Conservation (phyloP, 2,797 vertebrate species). For the Poliocrania exsul region DNA sequence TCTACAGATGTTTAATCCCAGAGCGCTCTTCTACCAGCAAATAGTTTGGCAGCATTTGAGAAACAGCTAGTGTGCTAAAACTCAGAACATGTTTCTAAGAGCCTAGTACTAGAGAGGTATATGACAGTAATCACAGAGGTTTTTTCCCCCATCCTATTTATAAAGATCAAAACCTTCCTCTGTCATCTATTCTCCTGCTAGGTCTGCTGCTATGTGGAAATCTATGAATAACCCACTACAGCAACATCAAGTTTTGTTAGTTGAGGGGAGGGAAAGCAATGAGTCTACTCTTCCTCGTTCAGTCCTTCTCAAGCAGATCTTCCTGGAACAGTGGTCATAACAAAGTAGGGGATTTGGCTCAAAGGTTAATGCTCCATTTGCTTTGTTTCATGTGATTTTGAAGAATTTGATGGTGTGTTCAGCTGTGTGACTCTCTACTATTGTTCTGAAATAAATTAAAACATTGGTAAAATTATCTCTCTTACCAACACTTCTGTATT, state of each 20-base stretch:
- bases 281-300: neutral
- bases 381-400: neutral
- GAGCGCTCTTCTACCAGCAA: conserved; percentile 19
- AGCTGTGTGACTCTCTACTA: neutral
- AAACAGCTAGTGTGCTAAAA: conserved; percentile 49
- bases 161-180: neutral
- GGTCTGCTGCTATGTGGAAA: neutral
- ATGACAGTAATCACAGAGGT: neutral
- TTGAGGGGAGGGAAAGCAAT: neutral
- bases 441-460: conserved; percentile 45
- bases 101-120: conserved; percentile 17
- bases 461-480: neutral
- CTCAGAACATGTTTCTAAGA: conserved; percentile 51
- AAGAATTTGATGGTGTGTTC: neutral
- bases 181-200: neutral
- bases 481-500: neutral
- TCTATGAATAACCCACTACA: neutral
- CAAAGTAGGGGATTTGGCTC: neutral
- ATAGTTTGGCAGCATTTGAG: conserved; percentile 52
- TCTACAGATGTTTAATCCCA: conserved; percentile 69
- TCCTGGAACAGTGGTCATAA: neutral
- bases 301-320: neutral
- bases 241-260: neutral
- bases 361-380: neutral
- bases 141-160: neutral